Evolutionary conservation across 2,113 vertebrate genomes (phyloP).

Genomic region (Turnix velox): DNA sequence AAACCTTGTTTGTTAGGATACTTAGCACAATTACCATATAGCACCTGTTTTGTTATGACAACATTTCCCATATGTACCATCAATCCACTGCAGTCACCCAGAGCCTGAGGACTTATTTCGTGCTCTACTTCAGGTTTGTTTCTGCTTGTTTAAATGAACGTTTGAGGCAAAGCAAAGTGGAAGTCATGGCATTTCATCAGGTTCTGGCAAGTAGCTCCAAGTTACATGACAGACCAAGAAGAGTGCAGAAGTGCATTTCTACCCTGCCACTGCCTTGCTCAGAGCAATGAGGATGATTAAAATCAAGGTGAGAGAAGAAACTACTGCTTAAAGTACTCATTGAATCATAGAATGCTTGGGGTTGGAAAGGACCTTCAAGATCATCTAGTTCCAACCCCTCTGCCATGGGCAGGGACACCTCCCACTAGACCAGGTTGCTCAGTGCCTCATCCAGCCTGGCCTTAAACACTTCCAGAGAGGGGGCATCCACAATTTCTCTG

Average conservation of each 20-base stretch:
- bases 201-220: background rate
- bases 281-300: background rate
- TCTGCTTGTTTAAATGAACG: slow-evolving; percentile 4
- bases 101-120: background rate
- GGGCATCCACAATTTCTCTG: too few relatives aligned
- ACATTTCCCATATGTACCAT: background rate
- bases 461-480: too few relatives aligned
- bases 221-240: background rate
- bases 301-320: background rate
- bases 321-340: background rate
- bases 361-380: background rate
- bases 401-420: too few relatives aligned
- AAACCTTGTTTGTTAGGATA: slow-evolving; percentile 18
- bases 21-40: background rate
- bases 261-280: background rate
- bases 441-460: too few relatives aligned
- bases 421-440: too few relatives aligned
- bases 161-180: background rate
- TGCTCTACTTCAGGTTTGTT: background rate
- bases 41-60: slow-evolving; percentile 30
- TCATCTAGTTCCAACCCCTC: too few relatives aligned
- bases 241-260: background rate
- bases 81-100: background rate
- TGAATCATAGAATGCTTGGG: background rate
- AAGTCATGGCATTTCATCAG: background rate